Evolutionary conservation across 2,888 invertebrate species (phyloP), one percentile per base, ranked within the genome.

Genomic region (Gastrophysa polygoni): DNA sequence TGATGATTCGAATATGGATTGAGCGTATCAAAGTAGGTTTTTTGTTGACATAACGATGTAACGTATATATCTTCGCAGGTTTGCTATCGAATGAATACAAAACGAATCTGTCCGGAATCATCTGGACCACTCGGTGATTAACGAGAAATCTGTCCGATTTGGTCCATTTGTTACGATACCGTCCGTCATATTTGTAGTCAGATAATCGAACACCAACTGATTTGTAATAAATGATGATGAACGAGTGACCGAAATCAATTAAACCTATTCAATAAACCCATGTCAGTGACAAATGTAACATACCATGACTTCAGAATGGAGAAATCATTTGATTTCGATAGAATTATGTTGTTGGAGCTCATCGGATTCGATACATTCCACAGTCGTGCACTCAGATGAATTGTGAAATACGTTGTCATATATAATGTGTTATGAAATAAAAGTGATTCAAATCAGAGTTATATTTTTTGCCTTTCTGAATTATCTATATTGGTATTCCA

Each of bases 171-270:
- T 49, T 24, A 20, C 6, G 11, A 32, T 17, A 38, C 29, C 44
- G 14, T 21, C 24, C 49, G 17, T 38, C 57, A 49, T 48, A 48
- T 48, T 48, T 18, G 18, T 46, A 29, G 16, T 57, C 47, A 57
- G 21, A 48, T 48, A 57, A 57, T 48, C 44, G 17, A 54, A 43
- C 24, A 16, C 43, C 43, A 44, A 21, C 43, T 28, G 44, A 43
- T 24, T 54, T 29, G 54, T 43, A 18, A 51, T 51, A 54, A 54
- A 54, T 54, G 43, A 43, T 54, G 54, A 54, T 54, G 52, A 54
- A 54, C 24, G 52, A 14, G 50, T 18, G 43, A 21, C 43, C 24
- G 54, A 54, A 44, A 54, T 43, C 54, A 24, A 24, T 54, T 54
- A 21, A 54, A 20, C 10, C 10, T 10, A 21, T 54, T 17, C 20